Conservation (phyloP, 2,888 invertebrate genomes). For the Xylota segnis region DNA sequence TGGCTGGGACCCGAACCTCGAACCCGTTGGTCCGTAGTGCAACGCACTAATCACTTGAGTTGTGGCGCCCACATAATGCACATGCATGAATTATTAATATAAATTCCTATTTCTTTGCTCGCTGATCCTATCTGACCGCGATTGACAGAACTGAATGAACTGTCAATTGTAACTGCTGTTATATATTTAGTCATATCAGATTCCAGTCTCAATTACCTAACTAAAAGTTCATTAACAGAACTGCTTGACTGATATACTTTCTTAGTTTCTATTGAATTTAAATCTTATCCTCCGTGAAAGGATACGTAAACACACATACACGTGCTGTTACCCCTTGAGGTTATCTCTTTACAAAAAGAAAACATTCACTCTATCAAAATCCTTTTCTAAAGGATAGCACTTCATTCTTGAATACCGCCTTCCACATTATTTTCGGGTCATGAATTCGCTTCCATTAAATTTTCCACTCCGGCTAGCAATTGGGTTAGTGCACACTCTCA, state of each 20-base stretch:
- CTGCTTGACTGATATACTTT: conserved; percentile 20
- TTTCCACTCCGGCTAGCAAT: conserved; percentile 71
- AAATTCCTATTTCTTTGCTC: no score
- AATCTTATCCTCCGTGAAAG: conserved; percentile 27
- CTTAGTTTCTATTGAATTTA: conserved; percentile 45
- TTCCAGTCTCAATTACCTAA: conserved; percentile 41
- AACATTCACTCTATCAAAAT: conserved; percentile 67
- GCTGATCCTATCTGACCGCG: no score
- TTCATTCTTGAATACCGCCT: conserved; percentile 72
- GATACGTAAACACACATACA: background rate
- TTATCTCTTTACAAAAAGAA: conserved; percentile 45
- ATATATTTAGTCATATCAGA: background rate
- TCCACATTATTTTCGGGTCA: conserved; percentile 72
- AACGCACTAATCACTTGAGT: no score
- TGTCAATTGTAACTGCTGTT: no score
- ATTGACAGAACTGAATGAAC: no score
- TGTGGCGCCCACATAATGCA: no score
- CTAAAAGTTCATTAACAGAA: conserved; percentile 48
- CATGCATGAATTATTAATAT: no score
- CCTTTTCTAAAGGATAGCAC: conserved; percentile 64
- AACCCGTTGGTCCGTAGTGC: no score
- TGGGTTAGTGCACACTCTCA: conserved; percentile 71
- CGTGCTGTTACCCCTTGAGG: conserved; percentile 13
- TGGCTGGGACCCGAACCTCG: no score
- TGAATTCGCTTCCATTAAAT: conserved; percentile 73